phyloP scores from a whole-genome alignment of 2,797 vertebrate genomes.

The Dendrocincla tyrannina region DNA sequence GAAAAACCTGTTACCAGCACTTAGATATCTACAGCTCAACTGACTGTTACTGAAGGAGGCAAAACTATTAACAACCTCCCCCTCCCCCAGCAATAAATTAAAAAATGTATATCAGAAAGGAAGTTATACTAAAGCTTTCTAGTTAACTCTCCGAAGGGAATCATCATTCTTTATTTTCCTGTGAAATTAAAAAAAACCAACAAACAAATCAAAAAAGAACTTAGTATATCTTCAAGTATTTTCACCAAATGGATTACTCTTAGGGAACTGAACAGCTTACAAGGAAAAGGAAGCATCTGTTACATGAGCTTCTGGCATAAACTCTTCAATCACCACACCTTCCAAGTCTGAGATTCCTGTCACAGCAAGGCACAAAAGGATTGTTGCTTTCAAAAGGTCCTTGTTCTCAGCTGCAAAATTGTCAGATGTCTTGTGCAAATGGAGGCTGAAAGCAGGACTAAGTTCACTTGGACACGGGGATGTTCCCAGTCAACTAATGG shows the following conservation, averaged over 20 bases:
- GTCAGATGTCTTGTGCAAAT: slow-evolving; percentile 53
- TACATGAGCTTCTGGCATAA: slow-evolving; percentile 3
- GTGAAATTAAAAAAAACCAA: not conserved
- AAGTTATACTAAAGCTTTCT: slow-evolving; percentile 20
- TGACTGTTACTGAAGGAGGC: not conserved
- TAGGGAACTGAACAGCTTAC: slow-evolving; percentile 57
- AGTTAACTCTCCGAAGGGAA: slow-evolving; percentile 10
- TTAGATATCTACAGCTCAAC: not conserved
- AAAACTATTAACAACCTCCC: slow-evolving; percentile 14
- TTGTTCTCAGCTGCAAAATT: slow-evolving; percentile 45
- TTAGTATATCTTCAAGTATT: slow-evolving; percentile 72
- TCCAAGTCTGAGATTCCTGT: slow-evolving; percentile 61
- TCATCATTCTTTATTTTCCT: slow-evolving; percentile 3
- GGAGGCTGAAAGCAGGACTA: slow-evolving; percentile 33
- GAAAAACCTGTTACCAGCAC: slow-evolving; percentile 6
- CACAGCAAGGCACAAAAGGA: slow-evolving; percentile 76
- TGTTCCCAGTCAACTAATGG: slow-evolving; percentile 45
- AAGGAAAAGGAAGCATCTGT: not conserved
- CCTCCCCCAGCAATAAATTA: slow-evolving; percentile 72
- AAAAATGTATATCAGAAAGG: slow-evolving; percentile 47
- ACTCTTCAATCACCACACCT: slow-evolving; percentile 14
- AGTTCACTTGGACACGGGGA: slow-evolving; percentile 59
- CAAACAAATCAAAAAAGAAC: slow-evolving; percentile 28
- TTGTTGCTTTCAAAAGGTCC: slow-evolving; percentile 70
- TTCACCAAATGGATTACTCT: slow-evolving; percentile 50